phyloP scores from a whole-genome alignment of 2,113 vertebrate species.

The Calypte anna region DNA sequence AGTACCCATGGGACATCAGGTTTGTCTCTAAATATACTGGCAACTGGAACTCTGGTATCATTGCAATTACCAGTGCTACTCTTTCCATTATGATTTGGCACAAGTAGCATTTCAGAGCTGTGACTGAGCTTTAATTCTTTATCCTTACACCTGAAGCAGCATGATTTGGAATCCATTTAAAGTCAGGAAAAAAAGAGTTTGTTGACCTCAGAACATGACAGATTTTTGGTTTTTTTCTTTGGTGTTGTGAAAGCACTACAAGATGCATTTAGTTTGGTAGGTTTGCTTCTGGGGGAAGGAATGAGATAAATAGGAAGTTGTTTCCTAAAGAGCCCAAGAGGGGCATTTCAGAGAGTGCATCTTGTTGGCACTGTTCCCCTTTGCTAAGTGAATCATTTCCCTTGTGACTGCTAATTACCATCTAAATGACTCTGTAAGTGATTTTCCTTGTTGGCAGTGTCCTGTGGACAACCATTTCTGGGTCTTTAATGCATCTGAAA shows the following conservation, averaged over 20 bases:
- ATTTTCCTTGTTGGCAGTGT: neutral
- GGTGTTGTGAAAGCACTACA: neutral
- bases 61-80: neutral
- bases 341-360: neutral
- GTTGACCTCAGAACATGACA: neutral
- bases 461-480: neutral
- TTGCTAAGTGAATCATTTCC: neutral
- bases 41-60: neutral
- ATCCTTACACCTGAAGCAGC: neutral
- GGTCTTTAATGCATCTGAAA: constrained; percentile 22
- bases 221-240: neutral
- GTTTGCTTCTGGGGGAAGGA: neutral
- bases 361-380: neutral
- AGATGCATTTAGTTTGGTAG: neutral
- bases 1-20: neutral
- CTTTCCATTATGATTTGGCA: neutral
- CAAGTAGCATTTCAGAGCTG: neutral
- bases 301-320: neutral
- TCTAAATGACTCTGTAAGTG: neutral
- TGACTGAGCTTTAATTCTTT: neutral
- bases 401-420: neutral
- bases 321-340: constrained; percentile 3
- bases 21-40: neutral
- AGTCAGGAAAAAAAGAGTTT: neutral
- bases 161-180: neutral